Conservation (phyloP, 1,140 invertebrate genomes). For the Euborellia annulipes region DNA sequence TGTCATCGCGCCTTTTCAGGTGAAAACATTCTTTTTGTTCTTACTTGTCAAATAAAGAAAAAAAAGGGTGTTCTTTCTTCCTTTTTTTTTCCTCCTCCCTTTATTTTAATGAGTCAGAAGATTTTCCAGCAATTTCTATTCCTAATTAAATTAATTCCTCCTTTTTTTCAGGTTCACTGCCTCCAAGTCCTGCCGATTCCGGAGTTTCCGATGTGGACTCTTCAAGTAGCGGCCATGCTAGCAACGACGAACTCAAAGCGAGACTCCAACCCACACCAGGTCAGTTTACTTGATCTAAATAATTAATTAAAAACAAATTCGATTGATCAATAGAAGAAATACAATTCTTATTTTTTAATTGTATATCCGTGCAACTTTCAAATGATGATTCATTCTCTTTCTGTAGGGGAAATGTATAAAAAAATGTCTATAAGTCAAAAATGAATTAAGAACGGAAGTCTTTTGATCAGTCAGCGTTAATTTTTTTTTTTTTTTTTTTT, state of each 20-base stretch:
- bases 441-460: too few species aligned
- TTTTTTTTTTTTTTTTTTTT: too few species aligned
- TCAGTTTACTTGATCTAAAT: neutral
- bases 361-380: too few species aligned
- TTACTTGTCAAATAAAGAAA: neutral
- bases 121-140: too few species aligned
- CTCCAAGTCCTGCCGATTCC: slow-evolving; percentile 90
- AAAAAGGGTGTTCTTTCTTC: neutral
- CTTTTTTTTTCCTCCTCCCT: neutral
- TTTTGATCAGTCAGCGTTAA: too few species aligned
- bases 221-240: slow-evolving; percentile 76
- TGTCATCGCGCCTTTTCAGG: too few species aligned
- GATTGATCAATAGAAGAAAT: too few species aligned
- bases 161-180: slow-evolving; percentile 56
- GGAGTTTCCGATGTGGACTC: slow-evolving; percentile 93
- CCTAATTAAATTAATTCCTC: too few species aligned
- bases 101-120: slow-evolving; percentile 1
- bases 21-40: neutral
- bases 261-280: slow-evolving; percentile 40
- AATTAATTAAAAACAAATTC: too few species aligned
- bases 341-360: slow-evolving; percentile 7
- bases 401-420: too few species aligned
- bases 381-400: too few species aligned
- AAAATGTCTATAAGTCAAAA: too few species aligned
- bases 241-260: slow-evolving; percentile 74